phyloP scores from a whole-genome alignment of 2,888 invertebrate species.

The Microchrysa polita region DNA sequence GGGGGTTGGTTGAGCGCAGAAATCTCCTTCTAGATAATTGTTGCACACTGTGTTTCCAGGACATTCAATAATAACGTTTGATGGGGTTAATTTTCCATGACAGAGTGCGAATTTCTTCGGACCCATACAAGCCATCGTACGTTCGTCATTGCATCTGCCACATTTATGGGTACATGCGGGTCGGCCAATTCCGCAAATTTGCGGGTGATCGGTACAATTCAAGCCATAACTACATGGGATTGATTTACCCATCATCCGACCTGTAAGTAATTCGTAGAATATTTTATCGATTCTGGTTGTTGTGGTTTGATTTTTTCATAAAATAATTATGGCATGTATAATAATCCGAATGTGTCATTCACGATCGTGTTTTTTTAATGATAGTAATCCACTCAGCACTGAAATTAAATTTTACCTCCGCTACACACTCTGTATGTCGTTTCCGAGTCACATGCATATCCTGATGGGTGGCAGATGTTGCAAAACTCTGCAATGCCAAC shows the following conservation, averaged over 20 bases:
- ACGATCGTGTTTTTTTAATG: too few species aligned
- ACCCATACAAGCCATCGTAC: conserved; percentile 29
- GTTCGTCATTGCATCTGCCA: conserved; percentile 36
- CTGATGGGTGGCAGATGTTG: conserved; percentile 32
- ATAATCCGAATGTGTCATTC: too few species aligned
- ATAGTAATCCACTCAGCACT: background rate
- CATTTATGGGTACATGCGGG: conserved; percentile 35
- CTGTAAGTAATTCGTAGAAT: background rate
- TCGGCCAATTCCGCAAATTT: conserved; percentile 27
- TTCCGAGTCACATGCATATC: conserved; percentile 38
- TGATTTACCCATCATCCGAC: conserved; percentile 21
- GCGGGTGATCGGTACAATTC: conserved; percentile 34
- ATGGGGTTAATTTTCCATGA: conserved; percentile 16
- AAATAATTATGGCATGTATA: too few species aligned
- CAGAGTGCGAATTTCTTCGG: conserved; percentile 19
- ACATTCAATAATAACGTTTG: conserved; percentile 20
- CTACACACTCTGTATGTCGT: conserved; percentile 32
- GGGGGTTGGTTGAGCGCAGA: conserved; percentile 16
- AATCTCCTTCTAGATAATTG: conserved; percentile 30
- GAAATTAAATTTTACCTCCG: conserved; percentile 17
- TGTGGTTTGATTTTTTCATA: too few species aligned
- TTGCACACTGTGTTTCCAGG: conserved; percentile 22
- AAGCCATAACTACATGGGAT: conserved; percentile 26
- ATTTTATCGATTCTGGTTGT: too few species aligned
- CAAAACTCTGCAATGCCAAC: conserved; percentile 31